Percentiles rank a stretch among this genome's conserved stretches.
Evolutionary conservation across 2,113 vertebrate species (phyloP).

Genomic region (Cyanoderma ruficeps): DNA sequence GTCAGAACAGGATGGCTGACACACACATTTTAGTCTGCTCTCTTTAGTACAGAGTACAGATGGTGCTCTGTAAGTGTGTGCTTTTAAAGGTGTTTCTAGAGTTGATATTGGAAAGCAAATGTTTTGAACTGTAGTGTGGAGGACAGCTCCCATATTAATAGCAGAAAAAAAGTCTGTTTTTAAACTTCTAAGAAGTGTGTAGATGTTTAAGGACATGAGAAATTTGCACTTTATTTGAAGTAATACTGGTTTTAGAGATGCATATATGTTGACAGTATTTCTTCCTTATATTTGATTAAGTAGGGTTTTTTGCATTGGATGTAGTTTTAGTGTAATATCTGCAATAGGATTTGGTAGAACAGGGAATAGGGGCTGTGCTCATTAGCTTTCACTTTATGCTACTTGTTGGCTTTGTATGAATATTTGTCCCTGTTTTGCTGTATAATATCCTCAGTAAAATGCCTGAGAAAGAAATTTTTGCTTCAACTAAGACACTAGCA

Average conservation of each 20-base stretch:
- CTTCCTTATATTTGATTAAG: not conserved
- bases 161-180: not conserved
- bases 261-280: not conserved
- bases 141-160: not conserved
- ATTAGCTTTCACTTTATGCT: not conserved
- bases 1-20: not conserved
- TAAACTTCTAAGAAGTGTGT: not conserved
- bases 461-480: not conserved
- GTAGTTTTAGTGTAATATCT: not conserved
- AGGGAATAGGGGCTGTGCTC: not conserved
- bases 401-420: not conserved
- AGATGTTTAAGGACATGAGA: not conserved
- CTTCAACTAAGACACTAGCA: not conserved
- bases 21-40: not conserved
- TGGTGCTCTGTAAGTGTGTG: not conserved
- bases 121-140: not conserved
- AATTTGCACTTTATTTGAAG: not conserved
- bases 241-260: not conserved
- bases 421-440: not conserved
- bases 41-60: slow-evolving; percentile 4
- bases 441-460: not conserved
- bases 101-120: not conserved
- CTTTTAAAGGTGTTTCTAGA: not conserved
- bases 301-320: not conserved
- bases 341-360: not conserved